Percentiles rank a stretch among this genome's conserved stretches.
Evolutionary conservation across 2,888 invertebrate species (phyloP).

Genomic region (Idaea biselata): DNA sequence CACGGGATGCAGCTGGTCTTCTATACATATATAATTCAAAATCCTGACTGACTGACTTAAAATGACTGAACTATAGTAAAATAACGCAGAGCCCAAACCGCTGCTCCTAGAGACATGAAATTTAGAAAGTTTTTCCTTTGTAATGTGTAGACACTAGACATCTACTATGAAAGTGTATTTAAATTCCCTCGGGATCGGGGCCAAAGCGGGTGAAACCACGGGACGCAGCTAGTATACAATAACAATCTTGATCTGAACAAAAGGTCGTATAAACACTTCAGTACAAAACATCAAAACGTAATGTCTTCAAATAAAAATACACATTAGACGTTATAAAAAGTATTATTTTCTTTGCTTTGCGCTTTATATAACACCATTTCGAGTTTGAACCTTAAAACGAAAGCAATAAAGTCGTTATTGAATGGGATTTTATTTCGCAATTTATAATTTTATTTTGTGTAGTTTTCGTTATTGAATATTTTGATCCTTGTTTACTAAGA

Average conservation of each 20-base stretch:
- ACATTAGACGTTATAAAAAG: constrained; percentile 45
- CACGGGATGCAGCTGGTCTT: too few relatives aligned
- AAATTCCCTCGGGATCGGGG: neutral
- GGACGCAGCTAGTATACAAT: neutral
- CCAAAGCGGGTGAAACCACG: neutral
- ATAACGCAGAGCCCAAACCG: too few relatives aligned
- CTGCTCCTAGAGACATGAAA: too few relatives aligned
- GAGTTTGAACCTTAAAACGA: constrained; percentile 13
- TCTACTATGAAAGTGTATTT: too few relatives aligned
- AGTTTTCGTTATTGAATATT: constrained; percentile 30
- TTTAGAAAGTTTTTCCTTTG: too few relatives aligned
- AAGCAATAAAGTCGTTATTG: constrained; percentile 23
- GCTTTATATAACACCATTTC: neutral
- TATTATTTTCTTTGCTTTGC: constrained; percentile 22
- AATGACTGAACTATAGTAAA: too few relatives aligned
- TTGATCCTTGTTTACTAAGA: neutral
- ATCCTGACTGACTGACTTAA: too few relatives aligned
- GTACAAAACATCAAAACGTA: constrained; percentile 36
- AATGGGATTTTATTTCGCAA: constrained; percentile 6
- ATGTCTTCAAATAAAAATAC: constrained; percentile 43
- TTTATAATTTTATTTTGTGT: constrained; percentile 20
- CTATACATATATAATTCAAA: too few relatives aligned
- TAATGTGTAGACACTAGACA: too few relatives aligned
- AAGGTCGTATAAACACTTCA: constrained; percentile 19
- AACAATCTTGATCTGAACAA: constrained; percentile 7